phyloP scores from a whole-genome alignment of 2,113 vertebrate species.

The Indicator indicator region DNA sequence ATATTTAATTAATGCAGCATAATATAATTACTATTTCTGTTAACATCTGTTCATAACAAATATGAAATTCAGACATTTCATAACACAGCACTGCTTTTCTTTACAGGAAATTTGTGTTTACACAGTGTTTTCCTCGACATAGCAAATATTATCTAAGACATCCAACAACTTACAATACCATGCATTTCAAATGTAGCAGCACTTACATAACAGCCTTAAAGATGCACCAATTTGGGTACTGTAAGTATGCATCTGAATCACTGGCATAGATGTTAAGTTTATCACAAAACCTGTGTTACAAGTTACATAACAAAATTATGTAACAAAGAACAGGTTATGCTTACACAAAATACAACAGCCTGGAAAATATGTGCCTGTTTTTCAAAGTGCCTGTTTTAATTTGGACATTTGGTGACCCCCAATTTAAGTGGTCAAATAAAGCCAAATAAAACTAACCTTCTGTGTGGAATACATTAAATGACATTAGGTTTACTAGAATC shows the following conservation, averaged over 20 bases:
- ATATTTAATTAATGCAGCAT: constrained; percentile 69
- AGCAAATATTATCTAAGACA: constrained; percentile 5
- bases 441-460: not conserved
- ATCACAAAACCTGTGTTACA: not conserved
- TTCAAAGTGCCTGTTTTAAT: not conserved
- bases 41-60: constrained; percentile 52
- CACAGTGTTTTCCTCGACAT: constrained; percentile 14
- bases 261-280: not conserved
- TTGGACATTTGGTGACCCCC: accelerated
- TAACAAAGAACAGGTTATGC: not conserved
- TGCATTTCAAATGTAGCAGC: not conserved
- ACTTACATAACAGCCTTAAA: not conserved
- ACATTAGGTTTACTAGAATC: not conserved
- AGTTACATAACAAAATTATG: not conserved
- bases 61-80: constrained; percentile 5
- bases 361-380: not conserved
- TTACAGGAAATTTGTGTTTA: not conserved
- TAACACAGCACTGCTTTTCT: constrained; percentile 5
- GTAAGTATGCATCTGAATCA: not conserved
- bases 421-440: not conserved
- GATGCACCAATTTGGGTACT: not conserved
- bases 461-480: not conserved
- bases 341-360: not conserved
- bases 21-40: constrained; percentile 51
- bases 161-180: not conserved